Conservation (phyloP, 64 coral and sea anemone genomes). For the Pocillopora verrucosa region DNA sequence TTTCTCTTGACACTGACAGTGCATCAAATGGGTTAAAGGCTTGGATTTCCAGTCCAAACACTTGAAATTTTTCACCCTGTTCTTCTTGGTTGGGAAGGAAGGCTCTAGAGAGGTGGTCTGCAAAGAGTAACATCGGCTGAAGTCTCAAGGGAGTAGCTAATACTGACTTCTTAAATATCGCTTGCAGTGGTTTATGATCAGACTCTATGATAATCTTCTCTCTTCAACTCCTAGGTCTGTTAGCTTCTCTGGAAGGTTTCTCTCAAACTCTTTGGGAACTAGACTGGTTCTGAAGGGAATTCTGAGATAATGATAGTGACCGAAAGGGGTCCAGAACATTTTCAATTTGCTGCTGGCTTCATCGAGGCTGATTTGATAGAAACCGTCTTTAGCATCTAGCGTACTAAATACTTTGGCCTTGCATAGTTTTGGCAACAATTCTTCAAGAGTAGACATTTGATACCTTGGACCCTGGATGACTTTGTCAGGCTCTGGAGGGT, state of each 20-base stretch:
- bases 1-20: conserved; percentile 18
- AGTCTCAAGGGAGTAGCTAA: conserved; percentile 25
- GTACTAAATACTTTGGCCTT: conserved; percentile 45
- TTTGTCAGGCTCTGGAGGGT: conserved; percentile 44
- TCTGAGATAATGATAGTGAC: conserved; percentile 20
- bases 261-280: conserved; percentile 38
- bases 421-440: conserved; percentile 39
- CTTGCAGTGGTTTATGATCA: no score
- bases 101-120: conserved; percentile 51
- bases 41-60: conserved; percentile 56
- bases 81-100: neutral
- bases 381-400: neutral
- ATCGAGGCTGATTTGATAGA: conserved; percentile 49
- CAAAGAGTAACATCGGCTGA: conserved; percentile 29
- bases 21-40: conserved; percentile 38
- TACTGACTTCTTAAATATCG: no score
- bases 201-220: no score
- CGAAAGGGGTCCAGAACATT: conserved; percentile 25
- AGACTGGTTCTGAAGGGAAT: conserved; percentile 42
- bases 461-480: conserved; percentile 23
- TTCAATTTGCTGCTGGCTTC: conserved; percentile 6
- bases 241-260: conserved; percentile 29
- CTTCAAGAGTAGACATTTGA: conserved; percentile 29
- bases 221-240: conserved; percentile 14
- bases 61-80: conserved; percentile 31